Conservation (phyloP, 2,113 vertebrate genomes). For the Turdus rufiventris region DNA sequence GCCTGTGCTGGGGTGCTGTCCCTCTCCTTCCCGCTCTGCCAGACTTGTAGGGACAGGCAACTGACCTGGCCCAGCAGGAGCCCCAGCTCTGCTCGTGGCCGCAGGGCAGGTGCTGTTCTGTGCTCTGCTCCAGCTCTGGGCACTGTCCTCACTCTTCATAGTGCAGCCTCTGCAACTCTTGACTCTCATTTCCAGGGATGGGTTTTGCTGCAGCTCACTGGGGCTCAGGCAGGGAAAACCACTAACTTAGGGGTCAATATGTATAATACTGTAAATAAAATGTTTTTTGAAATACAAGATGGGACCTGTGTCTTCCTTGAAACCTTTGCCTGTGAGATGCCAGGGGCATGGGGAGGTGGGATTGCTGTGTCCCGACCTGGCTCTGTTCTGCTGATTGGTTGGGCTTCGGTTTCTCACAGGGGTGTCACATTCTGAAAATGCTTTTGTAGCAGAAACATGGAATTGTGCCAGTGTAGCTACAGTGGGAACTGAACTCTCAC, state of each 20-base stretch:
- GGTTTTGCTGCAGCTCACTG: not conserved
- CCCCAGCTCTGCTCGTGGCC: not conserved
- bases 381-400: not conserved
- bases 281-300: not conserved
- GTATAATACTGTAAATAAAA: conserved; percentile 67
- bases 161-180: fast-evolving
- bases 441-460: not conserved
- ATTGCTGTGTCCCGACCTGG: not conserved
- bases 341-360: fast-evolving
- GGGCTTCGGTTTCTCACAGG: not conserved
- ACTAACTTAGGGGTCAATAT: not conserved
- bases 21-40: not conserved
- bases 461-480: not conserved
- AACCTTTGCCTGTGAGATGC: not conserved
- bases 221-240: not conserved
- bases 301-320: fast-evolving
- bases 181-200: not conserved
- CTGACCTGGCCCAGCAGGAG: not conserved
- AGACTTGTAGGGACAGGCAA: not conserved
- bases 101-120: not conserved
- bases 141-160: fast-evolving
- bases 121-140: not conserved
- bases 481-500: fast-evolving
- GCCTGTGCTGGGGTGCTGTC: not conserved
- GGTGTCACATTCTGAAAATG: not conserved